Evolutionary conservation across 2,888 invertebrate species (phyloP), one percentile per base, ranked within the genome.

Genomic region (Cabera pusaria): DNA sequence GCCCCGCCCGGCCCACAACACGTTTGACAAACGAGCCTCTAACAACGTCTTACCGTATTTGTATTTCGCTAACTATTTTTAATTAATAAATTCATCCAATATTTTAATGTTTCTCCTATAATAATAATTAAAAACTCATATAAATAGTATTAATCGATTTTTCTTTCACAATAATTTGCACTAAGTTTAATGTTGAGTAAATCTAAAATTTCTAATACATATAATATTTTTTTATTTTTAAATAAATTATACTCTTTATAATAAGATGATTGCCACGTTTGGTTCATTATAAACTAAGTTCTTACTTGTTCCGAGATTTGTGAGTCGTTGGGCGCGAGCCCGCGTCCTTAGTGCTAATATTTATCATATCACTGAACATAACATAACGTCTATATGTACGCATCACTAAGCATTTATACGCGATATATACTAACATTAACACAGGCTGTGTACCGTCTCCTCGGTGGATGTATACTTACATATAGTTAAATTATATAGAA

Each of bases 71-170:
- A 87, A 87, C 87, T 88, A 88, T 87, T 86, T 40, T 88, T 88
- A 87, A 86, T 86, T 88, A 87, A 88, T 88, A 88, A 87, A 88
- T 88, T 88, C 87, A 83, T 87, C 84, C 85, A 86, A 87, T 87
- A 87, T 85, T 80, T 87, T 79, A 79, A 86, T 85, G 72, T 72
- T 79, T 77, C 78, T 71, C 86, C 85, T 87, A 88, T 86, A 87
- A 84, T 86, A 86, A 87, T 86, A 86, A 86, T 86, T 82, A 86
- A 85, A 82, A 88, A 88, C 78, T 84, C 87, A 88, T 87, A 87
- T 85, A 87, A 84, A 85, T 86, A 85, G 84, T 87, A 67, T 86
- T 81, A 85, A 85, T 87, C 81, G 86, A 83, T 86, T 85, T 80
- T 59, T 70, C 49, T 40, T 53, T 78, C 85, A 85, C 82, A 84